Conservation (phyloP, 2,113 vertebrate species). For the Brachyhypopomus occidentalis region DNA sequence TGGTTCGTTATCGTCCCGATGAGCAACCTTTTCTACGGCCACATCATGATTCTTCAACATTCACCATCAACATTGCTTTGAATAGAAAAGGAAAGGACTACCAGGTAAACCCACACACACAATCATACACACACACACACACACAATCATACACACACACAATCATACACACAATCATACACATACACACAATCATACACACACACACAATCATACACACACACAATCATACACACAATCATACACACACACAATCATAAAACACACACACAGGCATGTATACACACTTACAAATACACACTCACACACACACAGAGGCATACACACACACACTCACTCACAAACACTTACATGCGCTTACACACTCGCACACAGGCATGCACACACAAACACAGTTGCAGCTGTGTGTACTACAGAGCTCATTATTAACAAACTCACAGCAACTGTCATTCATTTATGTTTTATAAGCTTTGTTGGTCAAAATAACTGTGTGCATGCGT, state of each 20-base stretch:
- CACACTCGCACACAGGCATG: too few relatives aligned
- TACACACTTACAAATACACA: constrained; percentile 6
- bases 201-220: neutral
- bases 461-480: too few relatives aligned
- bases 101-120: constrained; percentile 68
- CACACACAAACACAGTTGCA: too few relatives aligned
- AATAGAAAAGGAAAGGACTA: constrained; percentile 82
- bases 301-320: neutral
- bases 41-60: constrained; percentile 88
- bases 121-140: constrained; percentile 16
- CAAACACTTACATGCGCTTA: too few relatives aligned
- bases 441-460: too few relatives aligned
- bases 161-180: neutral
- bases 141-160: neutral
- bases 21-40: constrained; percentile 84
- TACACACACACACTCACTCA: neutral
- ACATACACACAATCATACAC: neutral
- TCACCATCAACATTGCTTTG: constrained; percentile 86
- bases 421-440: too few relatives aligned
- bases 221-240: too few relatives aligned
- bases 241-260: constrained; percentile 6
- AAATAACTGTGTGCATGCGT: too few relatives aligned
- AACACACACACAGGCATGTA: constrained; percentile 4
- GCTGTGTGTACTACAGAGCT: too few relatives aligned
- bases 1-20: constrained; percentile 88